Conservation (phyloP, 2,888 invertebrate genomes). For the Nebria brevicollis region DNA sequence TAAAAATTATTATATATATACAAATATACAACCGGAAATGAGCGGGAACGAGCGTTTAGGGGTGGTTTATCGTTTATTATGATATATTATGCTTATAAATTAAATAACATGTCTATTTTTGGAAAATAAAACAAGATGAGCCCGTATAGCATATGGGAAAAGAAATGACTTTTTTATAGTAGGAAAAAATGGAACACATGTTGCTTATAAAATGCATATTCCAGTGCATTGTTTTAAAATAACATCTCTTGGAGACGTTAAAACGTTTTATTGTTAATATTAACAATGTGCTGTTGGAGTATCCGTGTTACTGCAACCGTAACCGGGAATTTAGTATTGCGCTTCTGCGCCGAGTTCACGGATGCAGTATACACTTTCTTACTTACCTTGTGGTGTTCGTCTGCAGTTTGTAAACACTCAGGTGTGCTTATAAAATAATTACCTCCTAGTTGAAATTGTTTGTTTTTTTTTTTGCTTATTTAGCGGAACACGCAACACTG, state of each 20-base stretch:
- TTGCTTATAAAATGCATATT: not conserved
- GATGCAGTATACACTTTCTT: conserved; percentile 33
- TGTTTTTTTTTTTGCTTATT: not conserved
- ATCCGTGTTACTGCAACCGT: conserved; percentile 36
- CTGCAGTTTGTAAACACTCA: not conserved
- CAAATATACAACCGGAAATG: too few relatives aligned
- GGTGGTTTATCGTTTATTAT: too few relatives aligned
- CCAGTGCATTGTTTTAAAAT: not conserved
- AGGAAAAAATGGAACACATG: not conserved
- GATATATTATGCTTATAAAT: too few relatives aligned
- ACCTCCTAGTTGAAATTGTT: conserved; percentile 5
- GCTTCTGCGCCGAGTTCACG: conserved; percentile 37
- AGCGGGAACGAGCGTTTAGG: too few relatives aligned
- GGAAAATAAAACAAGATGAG: not conserved
- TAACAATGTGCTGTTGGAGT: conserved; percentile 42
- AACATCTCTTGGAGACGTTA: too few relatives aligned
- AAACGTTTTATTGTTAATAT: not conserved
- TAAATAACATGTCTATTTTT: not conserved
- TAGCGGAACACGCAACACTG: conserved; percentile 10
- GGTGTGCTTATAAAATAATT: not conserved
- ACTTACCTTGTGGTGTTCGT: conserved; percentile 34
- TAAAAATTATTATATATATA: too few relatives aligned
- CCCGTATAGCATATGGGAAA: not conserved
- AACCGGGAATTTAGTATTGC: conserved; percentile 38
- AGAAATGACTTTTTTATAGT: not conserved